A percentile compares a stretch with the other conserved stretches of the same genome.
These are phyloP conservation scores for Propithecus coquereli DNA, from an alignment of 2,113 vertebrate genomes.

Conservation along the genomic window DNA sequence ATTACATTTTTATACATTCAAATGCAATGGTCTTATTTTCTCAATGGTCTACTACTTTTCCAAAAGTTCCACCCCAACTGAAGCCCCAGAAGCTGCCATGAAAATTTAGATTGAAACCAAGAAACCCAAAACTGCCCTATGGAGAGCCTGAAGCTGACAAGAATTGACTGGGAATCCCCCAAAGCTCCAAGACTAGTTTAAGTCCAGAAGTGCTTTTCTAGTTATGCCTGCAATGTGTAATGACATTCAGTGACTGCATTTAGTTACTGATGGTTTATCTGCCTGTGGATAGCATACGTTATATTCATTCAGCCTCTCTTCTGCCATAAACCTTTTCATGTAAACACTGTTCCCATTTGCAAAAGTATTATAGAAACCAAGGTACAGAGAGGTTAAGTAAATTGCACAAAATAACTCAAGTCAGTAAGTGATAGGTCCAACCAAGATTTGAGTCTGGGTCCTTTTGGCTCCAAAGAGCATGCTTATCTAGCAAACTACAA, in stretches of 20 bases:
- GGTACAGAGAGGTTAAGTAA: background rate
- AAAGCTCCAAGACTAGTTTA: background rate
- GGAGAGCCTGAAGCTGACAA: background rate
- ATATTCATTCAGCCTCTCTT: background rate
- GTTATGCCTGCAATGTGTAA: rapidly evolving
- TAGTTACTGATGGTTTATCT: background rate
- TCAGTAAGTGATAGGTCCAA: background rate
- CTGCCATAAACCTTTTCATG: background rate
- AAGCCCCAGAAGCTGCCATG: background rate
- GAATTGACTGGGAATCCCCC: background rate
- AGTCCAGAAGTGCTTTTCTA: background rate
- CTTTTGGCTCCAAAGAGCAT: background rate
- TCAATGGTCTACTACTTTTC: background rate
- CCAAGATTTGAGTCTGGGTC: background rate
- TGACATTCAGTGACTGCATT: background rate
- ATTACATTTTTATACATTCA: background rate
- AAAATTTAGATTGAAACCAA: background rate
- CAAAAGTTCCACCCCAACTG: background rate
- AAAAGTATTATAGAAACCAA: background rate
- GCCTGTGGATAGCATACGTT: background rate
- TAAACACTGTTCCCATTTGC: background rate
- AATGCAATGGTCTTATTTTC: background rate
- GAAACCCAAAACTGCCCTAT: background rate
- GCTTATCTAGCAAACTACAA: background rate
- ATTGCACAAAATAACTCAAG: background rate